These are phyloP conservation scores for Tetragonula carbonaria DNA, from an alignment of 2,888 invertebrate genomes.

Conservation along the genomic window DNA sequence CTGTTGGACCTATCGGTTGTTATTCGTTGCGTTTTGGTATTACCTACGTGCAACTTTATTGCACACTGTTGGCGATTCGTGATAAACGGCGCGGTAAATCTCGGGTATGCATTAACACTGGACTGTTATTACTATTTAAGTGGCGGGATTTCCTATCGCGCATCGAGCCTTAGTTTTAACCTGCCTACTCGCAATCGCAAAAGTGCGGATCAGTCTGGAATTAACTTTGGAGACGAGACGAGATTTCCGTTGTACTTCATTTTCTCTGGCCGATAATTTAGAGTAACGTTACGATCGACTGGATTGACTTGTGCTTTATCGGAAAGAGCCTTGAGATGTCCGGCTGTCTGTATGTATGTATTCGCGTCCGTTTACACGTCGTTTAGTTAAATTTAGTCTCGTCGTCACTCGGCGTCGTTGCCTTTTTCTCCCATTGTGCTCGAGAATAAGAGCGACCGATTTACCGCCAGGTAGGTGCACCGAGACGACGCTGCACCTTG, in stretches of 20 bases:
- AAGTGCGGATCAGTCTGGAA: neutral
- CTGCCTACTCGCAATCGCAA: neutral
- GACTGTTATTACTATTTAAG: constrained; percentile 65
- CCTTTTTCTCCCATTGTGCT: constrained; percentile 13
- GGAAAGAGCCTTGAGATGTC: constrained; percentile 8
- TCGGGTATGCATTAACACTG: constrained; percentile 65
- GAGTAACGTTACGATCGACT: neutral
- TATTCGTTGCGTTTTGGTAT: neutral
- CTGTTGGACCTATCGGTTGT: neutral
- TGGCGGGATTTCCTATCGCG: constrained; percentile 38
- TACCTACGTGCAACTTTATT: neutral
- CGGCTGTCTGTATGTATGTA: neutral
- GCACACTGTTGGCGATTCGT: constrained; percentile 44
- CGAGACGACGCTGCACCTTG: constrained; percentile 19
- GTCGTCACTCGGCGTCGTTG: neutral
- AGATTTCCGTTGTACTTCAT: neutral
- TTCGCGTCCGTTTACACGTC: neutral
- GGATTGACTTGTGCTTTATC: constrained; percentile 13
- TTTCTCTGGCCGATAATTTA: neutral
- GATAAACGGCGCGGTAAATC: constrained; percentile 68
- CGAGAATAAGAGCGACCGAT: constrained; percentile 13
- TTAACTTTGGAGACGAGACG: neutral
- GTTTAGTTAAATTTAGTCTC: constrained; percentile 8
- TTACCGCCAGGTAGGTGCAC: neutral
- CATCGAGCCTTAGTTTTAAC: neutral